phyloP scores from a whole-genome alignment of 2,797 vertebrate genomes.

The Octomys mimax region DNA sequence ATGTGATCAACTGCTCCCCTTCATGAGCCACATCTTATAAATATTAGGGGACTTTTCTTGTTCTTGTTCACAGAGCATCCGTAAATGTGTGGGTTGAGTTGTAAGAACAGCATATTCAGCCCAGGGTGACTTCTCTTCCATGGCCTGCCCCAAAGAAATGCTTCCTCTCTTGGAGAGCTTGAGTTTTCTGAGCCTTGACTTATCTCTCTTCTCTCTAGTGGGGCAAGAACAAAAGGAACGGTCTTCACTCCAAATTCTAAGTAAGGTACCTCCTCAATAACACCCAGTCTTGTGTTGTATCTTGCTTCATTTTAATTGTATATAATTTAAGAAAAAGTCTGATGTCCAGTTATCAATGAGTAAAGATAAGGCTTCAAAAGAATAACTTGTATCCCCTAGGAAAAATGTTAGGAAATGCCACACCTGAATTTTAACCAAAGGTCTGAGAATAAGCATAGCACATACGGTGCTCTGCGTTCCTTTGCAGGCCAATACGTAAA shows the following conservation, averaged over 20 bases:
- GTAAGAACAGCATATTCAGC: not conserved
- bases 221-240: not conserved
- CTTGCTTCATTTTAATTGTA: not conserved
- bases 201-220: not conserved
- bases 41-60: not conserved
- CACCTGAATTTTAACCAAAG: not conserved
- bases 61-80: not conserved
- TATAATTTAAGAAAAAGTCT: not conserved
- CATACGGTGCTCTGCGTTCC: not conserved
- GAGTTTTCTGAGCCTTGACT: not conserved
- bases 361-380: not conserved
- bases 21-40: not conserved
- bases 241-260: not conserved
- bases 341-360: not conserved
- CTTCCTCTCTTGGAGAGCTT: not conserved
- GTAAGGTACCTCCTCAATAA: not conserved
- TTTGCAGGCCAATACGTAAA: not conserved
- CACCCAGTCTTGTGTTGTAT: not conserved
- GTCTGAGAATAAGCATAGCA: not conserved
- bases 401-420: not conserved
- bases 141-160: no score
- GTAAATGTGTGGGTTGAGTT: not conserved
- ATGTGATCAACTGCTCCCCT: conserved; percentile 15
- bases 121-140: not conserved
- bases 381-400: no score